A percentile compares a stretch with the other conserved stretches of the same genome.
Conservation (phyloP, 2,888 invertebrate species). For the Pachliopta kotzebuea region DNA sequence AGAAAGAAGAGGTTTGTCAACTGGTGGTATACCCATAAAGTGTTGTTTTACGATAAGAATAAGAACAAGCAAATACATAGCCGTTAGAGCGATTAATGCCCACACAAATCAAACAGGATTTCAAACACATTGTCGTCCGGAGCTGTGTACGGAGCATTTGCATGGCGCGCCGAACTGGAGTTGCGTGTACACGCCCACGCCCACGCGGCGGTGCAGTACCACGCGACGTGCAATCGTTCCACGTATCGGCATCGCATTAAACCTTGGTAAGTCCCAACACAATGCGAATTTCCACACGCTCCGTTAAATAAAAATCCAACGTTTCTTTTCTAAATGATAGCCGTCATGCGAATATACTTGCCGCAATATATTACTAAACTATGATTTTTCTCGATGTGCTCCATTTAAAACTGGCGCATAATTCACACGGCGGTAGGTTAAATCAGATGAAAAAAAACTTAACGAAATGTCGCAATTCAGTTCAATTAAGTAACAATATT, state of each 20-base stretch:
- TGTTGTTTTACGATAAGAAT: neutral
- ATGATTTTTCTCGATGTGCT: conserved; percentile 19
- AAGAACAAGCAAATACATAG: conserved; percentile 1
- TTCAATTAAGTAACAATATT: conserved; percentile 2
- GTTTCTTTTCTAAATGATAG: conserved; percentile 55
- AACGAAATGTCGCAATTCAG: neutral
- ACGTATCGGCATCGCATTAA: conserved; percentile 74
- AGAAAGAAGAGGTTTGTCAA: too few relatives aligned
- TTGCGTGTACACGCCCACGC: conserved; percentile 75
- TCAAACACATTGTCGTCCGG: conserved; percentile 63
- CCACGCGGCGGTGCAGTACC: conserved; percentile 51
- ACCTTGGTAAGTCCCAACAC: conserved; percentile 55
- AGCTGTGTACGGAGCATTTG: conserved; percentile 65
- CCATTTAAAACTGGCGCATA: conserved; percentile 7
- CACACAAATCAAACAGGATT: conserved; percentile 75
- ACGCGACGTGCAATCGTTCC: conserved; percentile 68
- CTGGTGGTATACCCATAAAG: too few relatives aligned
- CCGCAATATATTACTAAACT: conserved; percentile 38
- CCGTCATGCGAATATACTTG: conserved; percentile 62
- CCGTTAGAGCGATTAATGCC: conserved; percentile 52
- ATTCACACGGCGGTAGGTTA: conserved; percentile 17
- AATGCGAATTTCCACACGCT: conserved; percentile 63
- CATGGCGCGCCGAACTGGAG: conserved; percentile 59
- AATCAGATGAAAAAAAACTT: conserved; percentile 13
- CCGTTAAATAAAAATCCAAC: conserved; percentile 50